Conservation (phyloP, 2,113 vertebrate species). For the Scopus umbretta region DNA sequence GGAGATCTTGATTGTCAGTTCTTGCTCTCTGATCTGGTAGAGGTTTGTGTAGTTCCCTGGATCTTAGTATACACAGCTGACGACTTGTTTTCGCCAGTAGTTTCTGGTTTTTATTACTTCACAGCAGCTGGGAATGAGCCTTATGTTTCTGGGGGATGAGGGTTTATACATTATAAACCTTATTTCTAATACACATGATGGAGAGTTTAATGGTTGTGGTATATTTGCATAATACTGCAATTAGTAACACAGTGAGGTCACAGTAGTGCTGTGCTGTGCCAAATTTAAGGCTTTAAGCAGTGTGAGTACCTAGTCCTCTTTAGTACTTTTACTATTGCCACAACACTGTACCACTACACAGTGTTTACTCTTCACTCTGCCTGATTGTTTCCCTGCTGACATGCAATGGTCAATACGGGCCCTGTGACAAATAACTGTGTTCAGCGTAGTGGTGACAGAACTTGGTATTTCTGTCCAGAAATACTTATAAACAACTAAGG, state of each 20-base stretch:
- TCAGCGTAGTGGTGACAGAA: background rate
- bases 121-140: background rate
- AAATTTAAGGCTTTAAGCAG: background rate
- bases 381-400: background rate
- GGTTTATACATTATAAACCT: background rate
- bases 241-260: background rate
- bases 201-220: background rate
- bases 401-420: background rate
- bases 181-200: background rate
- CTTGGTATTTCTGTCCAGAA: background rate
- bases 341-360: rapidly evolving
- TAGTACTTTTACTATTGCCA: background rate
- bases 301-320: background rate
- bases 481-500: background rate
- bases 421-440: background rate
- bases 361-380: background rate
- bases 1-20: background rate
- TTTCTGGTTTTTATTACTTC: background rate
- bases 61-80: background rate
- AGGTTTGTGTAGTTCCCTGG: background rate
- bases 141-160: background rate
- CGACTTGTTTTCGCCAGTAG: background rate
- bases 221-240: background rate
- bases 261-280: background rate
- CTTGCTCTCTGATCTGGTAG: background rate